phyloP scores from a whole-genome alignment of 64 coral and sea anemone genomes.

The Montipora foliosa region DNA sequence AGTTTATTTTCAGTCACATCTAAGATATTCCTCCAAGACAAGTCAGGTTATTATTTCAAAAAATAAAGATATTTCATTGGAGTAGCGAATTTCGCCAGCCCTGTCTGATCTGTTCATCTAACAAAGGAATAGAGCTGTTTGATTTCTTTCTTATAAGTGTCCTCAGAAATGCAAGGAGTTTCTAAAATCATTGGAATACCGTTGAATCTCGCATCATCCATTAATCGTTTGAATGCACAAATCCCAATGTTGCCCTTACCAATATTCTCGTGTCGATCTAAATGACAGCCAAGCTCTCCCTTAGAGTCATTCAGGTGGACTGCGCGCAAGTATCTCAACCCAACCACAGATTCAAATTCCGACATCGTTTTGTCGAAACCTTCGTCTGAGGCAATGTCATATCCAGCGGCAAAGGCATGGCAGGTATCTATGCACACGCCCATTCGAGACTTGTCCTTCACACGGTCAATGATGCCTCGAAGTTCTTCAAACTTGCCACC shows the following conservation, averaged over 20 bases:
- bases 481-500: constrained; percentile 99
- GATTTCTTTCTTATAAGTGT: constrained; percentile 87
- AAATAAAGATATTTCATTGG: not conserved
- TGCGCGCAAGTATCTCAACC: constrained; percentile 83
- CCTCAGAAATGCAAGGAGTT: constrained; percentile 78
- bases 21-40: too few relatives aligned
- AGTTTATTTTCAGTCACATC: too few relatives aligned
- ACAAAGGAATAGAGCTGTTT: constrained; percentile 73
- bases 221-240: constrained; percentile 73
- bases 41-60: too few relatives aligned
- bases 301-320: constrained; percentile 97
- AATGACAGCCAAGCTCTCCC: constrained; percentile 93
- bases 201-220: constrained; percentile 86
- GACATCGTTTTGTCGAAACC: constrained; percentile 84
- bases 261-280: constrained; percentile 98
- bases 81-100: not conserved
- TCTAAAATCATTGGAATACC: constrained; percentile 96
- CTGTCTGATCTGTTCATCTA: not conserved
- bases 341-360: constrained; percentile 83
- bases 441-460: constrained; percentile 90
- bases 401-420: constrained; percentile 95
- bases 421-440: constrained; percentile 95
- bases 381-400: constrained; percentile 74
- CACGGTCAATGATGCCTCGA: constrained; percentile 81
- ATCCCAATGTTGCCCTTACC: constrained; percentile 91